A percentile compares a stretch with the other conserved stretches of the same genome.
Conservation (phyloP, 2,888 invertebrate species). For the Drosophila multiciliata region DNA sequence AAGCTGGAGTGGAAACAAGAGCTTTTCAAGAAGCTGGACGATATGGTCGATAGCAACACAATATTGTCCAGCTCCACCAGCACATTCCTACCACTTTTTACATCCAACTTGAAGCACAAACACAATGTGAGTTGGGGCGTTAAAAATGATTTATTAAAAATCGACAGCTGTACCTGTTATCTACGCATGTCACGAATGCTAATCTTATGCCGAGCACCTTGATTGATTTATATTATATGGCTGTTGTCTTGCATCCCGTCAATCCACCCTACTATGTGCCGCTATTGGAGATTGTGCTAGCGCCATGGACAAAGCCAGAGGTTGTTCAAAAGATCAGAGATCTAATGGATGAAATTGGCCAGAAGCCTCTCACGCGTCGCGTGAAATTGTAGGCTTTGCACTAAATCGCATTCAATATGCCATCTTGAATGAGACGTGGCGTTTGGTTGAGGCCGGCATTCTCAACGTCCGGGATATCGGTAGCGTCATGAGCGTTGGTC, state of each 20-base stretch:
- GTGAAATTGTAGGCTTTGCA: constrained; percentile 96
- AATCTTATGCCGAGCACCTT: constrained; percentile 3
- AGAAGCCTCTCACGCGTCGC: constrained; percentile 93
- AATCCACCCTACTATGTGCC: constrained; percentile 99
- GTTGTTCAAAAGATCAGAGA: constrained; percentile 90
- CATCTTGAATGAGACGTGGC: constrained; percentile 96
- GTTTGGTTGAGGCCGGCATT: constrained; percentile 93
- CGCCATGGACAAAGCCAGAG: constrained; percentile 95
- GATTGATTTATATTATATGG: constrained; percentile 12
- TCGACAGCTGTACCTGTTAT: constrained; percentile 2
- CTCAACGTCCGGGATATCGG: constrained; percentile 95
- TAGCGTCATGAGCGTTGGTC: constrained; percentile 96
- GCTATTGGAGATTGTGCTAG: constrained; percentile 96
- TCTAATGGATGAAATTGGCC: constrained; percentile 94
- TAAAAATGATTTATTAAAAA: background rate
- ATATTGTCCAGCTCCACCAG: constrained; percentile 97
- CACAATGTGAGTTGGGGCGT: constrained; percentile 85
- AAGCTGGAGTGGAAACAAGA: constrained; percentile 92
- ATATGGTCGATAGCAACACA: constrained; percentile 89
- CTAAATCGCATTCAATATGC: constrained; percentile 98
- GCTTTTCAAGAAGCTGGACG: constrained; percentile 92
- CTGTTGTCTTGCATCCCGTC: constrained; percentile 94
- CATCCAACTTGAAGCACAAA: constrained; percentile 91
- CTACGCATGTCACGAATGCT: constrained; percentile 8
- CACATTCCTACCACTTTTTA: constrained; percentile 94